Evolutionary conservation across 2,113 vertebrate genomes (phyloP).

Genomic region (Festucalex cinctus): DNA sequence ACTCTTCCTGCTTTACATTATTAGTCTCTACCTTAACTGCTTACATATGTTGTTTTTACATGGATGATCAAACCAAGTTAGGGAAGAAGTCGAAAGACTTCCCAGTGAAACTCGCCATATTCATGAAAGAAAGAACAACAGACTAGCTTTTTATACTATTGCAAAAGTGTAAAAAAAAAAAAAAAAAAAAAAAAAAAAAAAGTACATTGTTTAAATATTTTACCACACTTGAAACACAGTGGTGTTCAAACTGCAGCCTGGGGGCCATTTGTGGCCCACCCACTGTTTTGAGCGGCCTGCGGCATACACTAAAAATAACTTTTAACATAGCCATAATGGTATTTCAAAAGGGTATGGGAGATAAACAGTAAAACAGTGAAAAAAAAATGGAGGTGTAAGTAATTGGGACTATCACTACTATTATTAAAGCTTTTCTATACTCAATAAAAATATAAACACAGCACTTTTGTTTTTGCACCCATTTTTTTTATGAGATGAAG

Average conservation of each 20-base stretch:
- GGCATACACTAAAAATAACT: too few species aligned
- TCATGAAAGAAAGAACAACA: background rate
- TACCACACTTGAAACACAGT: background rate
- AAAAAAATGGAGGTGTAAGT: too few species aligned
- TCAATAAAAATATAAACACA: too few species aligned
- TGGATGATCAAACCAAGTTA: background rate
- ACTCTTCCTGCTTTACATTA: slow-evolving; percentile 2
- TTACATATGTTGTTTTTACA: background rate
- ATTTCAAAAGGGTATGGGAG: too few species aligned
- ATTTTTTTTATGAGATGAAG: too few species aligned
- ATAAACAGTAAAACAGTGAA: too few species aligned
- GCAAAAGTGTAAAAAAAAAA: background rate
- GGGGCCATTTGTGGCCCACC: too few species aligned
- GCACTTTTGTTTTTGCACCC: too few species aligned
- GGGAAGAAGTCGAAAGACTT: slow-evolving; percentile 5
- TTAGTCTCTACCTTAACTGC: background rate
- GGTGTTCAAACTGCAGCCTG: background rate
- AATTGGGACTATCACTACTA: too few species aligned
- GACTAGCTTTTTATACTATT: background rate
- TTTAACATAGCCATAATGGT: too few species aligned
- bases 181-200: background rate
- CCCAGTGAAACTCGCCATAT: background rate
- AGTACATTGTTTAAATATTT: background rate
- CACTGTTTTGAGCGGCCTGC: too few species aligned
- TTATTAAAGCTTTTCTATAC: too few species aligned